Base-by-base conservation (phyloP, 1,140 invertebrate genomes). In the Lerema accius region DNA sequence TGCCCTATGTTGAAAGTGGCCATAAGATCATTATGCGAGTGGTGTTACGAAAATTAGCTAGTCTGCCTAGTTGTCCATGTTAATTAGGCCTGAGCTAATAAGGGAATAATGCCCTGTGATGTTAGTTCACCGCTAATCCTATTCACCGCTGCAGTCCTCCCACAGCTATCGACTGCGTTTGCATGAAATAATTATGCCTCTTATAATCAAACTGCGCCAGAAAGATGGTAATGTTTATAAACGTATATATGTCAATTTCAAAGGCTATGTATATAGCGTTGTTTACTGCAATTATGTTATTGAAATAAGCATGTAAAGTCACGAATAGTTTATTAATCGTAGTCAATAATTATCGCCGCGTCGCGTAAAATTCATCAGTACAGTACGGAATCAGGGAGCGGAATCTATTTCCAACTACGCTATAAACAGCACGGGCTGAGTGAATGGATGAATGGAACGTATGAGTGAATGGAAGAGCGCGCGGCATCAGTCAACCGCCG, bases 401-500 rank as follows among this genome's bases (percentile, higher is more conserved):
- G 42, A 60, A 56, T 66, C 63, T 69, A 69, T 69, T 70, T 70
- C 60, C 14, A 53, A 14, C 62, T 28, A 16, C 9, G 55, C 53
- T 66, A 70, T 66, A 66, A 69, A 61, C 60, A 66, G 55, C 37
- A 26, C 16, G 63, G 58, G 49, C 37, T 55, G 40, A 56, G 40
- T 17, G 53, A 71, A 63, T 59, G 58, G 65, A 46, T 71, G 67
- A 68, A 68, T 72, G 60, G 48, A 65, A 68, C 37, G 60, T 64
- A 48, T 66, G 63, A 74, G 55, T 71, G 67, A 70, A 67, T 70
- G 65, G 65, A 65, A 63, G 63, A 75, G 63, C 40, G 71, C 63
- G 64, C 65, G 67, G 60, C 71, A 78, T 78, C 70, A 75, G 67
- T 72, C 67, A 78, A 70, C 72, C 59, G 65, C 53, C 61, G 61